phyloP scores from a whole-genome alignment of 2,797 vertebrate species.

The Squalus acanthias region DNA sequence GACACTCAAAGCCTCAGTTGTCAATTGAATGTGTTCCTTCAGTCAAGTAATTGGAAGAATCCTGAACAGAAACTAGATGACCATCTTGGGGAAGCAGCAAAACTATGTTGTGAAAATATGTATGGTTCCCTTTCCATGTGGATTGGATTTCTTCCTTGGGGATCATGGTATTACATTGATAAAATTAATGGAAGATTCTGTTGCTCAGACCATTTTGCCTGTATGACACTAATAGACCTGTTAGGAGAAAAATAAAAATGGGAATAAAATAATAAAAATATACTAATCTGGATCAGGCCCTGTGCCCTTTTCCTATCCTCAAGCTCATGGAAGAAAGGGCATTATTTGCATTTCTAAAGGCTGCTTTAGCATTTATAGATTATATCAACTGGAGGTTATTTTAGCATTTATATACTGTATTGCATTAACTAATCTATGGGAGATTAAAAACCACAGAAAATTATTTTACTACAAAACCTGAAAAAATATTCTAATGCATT shows the following conservation, averaged over 20 bases:
- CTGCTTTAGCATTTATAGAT: neutral
- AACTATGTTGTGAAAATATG: neutral
- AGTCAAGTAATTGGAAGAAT: neutral
- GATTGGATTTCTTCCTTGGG: neutral
- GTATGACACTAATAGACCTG: neutral
- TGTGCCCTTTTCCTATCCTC: neutral
- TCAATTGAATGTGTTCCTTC: neutral
- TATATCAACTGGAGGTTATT: neutral
- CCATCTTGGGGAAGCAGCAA: neutral
- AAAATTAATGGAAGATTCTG: neutral
- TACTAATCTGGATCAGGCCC: neutral
- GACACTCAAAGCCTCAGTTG: neutral
- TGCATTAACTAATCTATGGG: neutral
- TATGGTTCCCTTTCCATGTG: neutral
- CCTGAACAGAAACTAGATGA: neutral
- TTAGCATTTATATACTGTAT: neutral
- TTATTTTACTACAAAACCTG: neutral
- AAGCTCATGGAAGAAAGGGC: neutral
- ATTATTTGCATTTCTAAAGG: constrained; percentile 31
- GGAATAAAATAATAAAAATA: constrained; percentile 8
- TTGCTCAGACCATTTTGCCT: neutral
- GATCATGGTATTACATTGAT: neutral
- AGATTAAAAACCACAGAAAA: neutral
- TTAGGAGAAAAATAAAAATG: neutral
- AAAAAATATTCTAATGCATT: neutral